Base-by-base conservation (phyloP, 2,888 invertebrate genomes). In the Rotaria macrura region DNA sequence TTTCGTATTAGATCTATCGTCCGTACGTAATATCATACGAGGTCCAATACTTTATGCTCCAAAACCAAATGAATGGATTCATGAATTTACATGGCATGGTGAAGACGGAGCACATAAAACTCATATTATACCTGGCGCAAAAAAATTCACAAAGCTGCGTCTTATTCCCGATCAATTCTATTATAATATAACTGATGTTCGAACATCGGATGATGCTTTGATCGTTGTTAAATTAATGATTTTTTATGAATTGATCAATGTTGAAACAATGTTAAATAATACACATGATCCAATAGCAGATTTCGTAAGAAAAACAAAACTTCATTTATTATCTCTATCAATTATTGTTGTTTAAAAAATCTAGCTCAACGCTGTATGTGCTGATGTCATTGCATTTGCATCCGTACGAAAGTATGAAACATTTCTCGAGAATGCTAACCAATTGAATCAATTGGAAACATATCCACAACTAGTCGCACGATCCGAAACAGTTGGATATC, bases 211-310 rank as follows among this genome's bases (percentile, higher is more conserved):
- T 88, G 90, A 90, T 87, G 89, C 89, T 0, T 89, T 90, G 88
- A 88, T 90, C 23, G 88, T 88, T 25, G 89, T 90, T 12, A 90
- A 90, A 86, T 87, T 90, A 40, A 90, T 90, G 89, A 87, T 90
- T 54, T 90, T 90, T 85, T 90, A 89, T 87, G 89, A 89, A 54
- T 85, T 90, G 72, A 88, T 87, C 65, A 89, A 90, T 87, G 88
- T 90, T 52, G 87, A 89, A 9, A 89, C 88, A 23, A 88, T 90
- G 90, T 87, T 90, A 72, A 89, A 89, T 84, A 88, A 89, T 17
- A 90, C 90, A 10, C 89, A 89, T 86, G 90, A 90, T 87, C 90
- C 90, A 9, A 89, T 90, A 49, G 89, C 89, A 74, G 90, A 90
- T 87, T 88, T 90, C 88, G 89, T 89, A 85, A 90, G 90, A 90